Evolutionary conservation across 2,113 vertebrate species (phyloP), one percentile per base, ranked within the genome.

Genomic region (Elephantulus edwardii): DNA sequence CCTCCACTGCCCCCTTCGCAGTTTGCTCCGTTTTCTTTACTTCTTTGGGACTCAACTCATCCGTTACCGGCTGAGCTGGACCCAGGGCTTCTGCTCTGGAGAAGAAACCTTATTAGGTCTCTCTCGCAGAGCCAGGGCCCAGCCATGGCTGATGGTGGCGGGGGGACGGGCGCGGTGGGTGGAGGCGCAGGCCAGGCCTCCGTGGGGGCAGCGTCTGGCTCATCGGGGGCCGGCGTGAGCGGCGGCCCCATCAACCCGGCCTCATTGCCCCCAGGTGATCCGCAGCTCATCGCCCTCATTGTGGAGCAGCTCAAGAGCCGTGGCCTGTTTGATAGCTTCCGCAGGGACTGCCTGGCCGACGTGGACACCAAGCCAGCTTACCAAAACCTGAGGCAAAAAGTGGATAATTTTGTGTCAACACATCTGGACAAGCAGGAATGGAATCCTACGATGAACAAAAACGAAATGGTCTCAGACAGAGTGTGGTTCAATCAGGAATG

Each of bases 401-500:
- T 99, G 8, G 99, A 99, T 98, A 99, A 99, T 97, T 99, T 98
- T 93, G 99, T 99, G 84, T 98, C 99, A 0, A 98, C 98, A 3
- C 99, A 99, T 48, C 96, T 99, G 96, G 99, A 98, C 96, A 98
- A 98, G 40, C 99, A 99, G 95, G 99, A 99, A 14, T n/a, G n/a
- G n/a, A n/a, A n/a, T n/a, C n/a, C n/a, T n/a, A n/a, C n/a, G n/a
- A n/a, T n/a, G n/a, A n/a, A 99, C 98, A 99, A 99, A 97, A 99
- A 99, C 97, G 99, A 88, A 99, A 99, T 13, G 98, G 98, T 33
- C 97, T 99, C 46, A 97, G 99, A 83, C 99, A 99, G 93, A 99
- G 98, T 0, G 99, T 99, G 62, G 98, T 99, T 77, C 99, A 99
- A 98, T 99, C 96, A 98, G 99, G n/a, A n/a, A n/a, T n/a, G n/a